phyloP scores from a whole-genome alignment of 2,888 invertebrate genomes.

The Idaea straminata region DNA sequence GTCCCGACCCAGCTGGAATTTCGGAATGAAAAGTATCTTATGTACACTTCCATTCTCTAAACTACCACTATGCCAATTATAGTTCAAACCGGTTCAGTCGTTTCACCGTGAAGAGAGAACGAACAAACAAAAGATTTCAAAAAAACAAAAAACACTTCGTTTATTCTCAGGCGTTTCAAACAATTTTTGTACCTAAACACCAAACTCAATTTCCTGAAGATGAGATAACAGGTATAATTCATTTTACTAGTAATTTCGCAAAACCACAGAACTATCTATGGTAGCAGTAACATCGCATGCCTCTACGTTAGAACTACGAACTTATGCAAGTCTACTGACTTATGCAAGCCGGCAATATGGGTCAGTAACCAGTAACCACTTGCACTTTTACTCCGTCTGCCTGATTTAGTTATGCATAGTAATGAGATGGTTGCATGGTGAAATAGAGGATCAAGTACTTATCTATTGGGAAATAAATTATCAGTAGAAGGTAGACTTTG shows the following conservation, averaged over 20 bases:
- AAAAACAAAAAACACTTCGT: not conserved
- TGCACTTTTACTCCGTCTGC: conserved; percentile 1
- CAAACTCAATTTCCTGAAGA: not conserved
- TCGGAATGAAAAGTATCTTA: no score
- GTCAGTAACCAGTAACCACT: conserved; percentile 27
- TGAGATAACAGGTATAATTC: not conserved
- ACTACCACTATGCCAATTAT: no score
- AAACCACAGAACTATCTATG: not conserved
- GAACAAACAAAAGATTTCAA: no score
- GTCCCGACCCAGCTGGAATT: no score
- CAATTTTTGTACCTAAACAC: not conserved
- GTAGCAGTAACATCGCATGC: conserved; percentile 50
- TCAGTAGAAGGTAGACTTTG: not conserved
- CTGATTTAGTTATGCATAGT: not conserved
- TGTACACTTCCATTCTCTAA: no score
- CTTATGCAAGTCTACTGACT: conserved; percentile 45
- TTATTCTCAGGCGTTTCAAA: not conserved
- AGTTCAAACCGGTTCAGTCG: no score
- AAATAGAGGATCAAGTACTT: not conserved
- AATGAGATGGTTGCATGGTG: not conserved
- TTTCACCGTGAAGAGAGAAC: no score
- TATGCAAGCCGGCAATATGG: conserved; percentile 52
- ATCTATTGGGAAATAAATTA: not conserved
- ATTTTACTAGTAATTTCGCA: not conserved
- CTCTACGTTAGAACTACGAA: conserved; percentile 33